Percentiles rank a stretch among this genome's conserved stretches.
Evolutionary conservation across 2,797 vertebrate species (phyloP).

Genomic region (Myotis daubentonii): DNA sequence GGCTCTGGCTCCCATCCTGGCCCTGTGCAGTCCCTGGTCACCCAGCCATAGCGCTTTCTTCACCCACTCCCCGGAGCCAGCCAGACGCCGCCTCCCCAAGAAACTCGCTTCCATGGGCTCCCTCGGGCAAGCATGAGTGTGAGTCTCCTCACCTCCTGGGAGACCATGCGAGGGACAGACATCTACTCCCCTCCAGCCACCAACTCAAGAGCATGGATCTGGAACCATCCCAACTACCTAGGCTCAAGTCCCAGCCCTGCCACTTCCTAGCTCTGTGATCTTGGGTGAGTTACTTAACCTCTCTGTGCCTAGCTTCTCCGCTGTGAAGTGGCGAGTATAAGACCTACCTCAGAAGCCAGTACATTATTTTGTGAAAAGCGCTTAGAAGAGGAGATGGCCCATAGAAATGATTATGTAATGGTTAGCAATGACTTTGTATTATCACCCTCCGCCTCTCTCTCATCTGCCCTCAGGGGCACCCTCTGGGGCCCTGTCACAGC

Average conservation of each 20-base stretch:
- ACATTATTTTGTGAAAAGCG: background rate
- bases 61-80: background rate
- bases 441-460: background rate
- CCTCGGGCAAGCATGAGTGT: background rate
- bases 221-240: background rate
- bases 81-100: background rate
- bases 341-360: background rate
- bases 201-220: background rate
- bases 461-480: background rate
- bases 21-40: rapidly evolving
- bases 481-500: background rate
- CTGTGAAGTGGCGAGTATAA: background rate
- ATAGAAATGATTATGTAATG: background rate
- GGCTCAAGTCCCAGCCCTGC: background rate
- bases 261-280: background rate
- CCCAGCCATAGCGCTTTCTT: background rate
- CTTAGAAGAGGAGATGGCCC: background rate
- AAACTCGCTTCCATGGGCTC: background rate
- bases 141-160: background rate
- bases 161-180: background rate
- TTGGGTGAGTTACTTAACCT: background rate
- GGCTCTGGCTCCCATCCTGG: background rate
- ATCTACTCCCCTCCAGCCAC: background rate
- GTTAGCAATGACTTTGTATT: background rate
- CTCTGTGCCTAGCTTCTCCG: background rate